Evolutionary conservation across 2,113 vertebrate species (phyloP).

Genomic region (Felis chaus): DNA sequence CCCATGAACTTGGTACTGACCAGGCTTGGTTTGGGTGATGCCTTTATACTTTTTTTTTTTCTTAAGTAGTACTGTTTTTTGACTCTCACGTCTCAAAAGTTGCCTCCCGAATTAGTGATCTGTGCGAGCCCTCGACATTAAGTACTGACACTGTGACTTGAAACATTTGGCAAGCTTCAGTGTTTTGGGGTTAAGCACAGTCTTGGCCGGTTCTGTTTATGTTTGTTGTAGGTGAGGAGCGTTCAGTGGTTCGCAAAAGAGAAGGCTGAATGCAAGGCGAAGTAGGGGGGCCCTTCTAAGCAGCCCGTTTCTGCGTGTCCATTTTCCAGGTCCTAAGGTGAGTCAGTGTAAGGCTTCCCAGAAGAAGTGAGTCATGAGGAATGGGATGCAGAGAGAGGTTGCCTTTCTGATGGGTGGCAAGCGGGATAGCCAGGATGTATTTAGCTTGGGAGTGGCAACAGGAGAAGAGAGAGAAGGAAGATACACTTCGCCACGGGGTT

Average conservation of each 20-base stretch:
- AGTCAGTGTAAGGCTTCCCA: slow-evolving; percentile 56
- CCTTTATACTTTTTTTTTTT: not conserved
- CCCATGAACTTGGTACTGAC: not conserved
- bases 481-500: not conserved
- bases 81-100: not conserved
- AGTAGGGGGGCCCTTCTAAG: not conserved
- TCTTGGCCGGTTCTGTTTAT: not conserved
- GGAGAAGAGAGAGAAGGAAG: not conserved
- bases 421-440: not conserved
- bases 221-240: slow-evolving; percentile 1
- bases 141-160: not conserved
- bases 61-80: slow-evolving; percentile 31
- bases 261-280: slow-evolving; percentile 11
- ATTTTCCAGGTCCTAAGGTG: slow-evolving; percentile 31
- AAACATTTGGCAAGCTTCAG: not conserved
- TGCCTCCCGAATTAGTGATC: not conserved
- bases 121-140: not conserved
- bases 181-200: not conserved
- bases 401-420: not conserved
- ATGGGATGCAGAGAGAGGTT: not conserved
- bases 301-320: not conserved
- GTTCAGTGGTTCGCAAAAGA: slow-evolving; percentile 60
- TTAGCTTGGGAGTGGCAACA: not conserved
- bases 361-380: slow-evolving; percentile 55
- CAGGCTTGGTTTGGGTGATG: not conserved